Conservation (phyloP, 2,113 vertebrate species). For the Amia ocellicauda region DNA sequence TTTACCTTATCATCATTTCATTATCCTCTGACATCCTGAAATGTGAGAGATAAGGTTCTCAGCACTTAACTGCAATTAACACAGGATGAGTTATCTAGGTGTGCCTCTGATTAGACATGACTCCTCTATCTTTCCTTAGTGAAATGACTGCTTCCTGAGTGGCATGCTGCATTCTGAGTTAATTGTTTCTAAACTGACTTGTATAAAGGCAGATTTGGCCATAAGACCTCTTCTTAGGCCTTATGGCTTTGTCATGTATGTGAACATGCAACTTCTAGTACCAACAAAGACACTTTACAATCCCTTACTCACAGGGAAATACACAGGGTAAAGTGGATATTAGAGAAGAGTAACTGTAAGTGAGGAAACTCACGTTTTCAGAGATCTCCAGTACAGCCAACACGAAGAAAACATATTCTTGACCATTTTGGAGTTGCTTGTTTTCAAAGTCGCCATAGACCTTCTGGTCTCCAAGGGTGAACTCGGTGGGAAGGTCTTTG, state of each 20-base stretch:
- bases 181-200: slow-evolving; percentile 36
- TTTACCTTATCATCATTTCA: slow-evolving; percentile 36
- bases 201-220: slow-evolving; percentile 19
- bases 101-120: slow-evolving; percentile 47
- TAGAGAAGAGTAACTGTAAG: background rate
- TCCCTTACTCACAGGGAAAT: background rate
- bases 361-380: slow-evolving; percentile 80
- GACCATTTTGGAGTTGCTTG: slow-evolving; percentile 90
- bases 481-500: slow-evolving; percentile 89
- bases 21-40: slow-evolving; percentile 57
- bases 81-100: slow-evolving; percentile 46
- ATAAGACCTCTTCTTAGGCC: slow-evolving; percentile 12
- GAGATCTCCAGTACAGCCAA: slow-evolving; percentile 91
- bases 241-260: slow-evolving; percentile 18
- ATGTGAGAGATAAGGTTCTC: slow-evolving; percentile 61
- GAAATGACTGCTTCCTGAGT: background rate
- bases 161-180: slow-evolving; percentile 1
- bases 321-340: background rate
- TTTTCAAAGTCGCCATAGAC: slow-evolving; percentile 93
- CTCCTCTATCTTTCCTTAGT: slow-evolving; percentile 51
- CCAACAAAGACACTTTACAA: slow-evolving; percentile 14
- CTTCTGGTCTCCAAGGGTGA: slow-evolving; percentile 89
- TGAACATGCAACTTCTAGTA: slow-evolving; percentile 13
- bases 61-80: slow-evolving; percentile 61
- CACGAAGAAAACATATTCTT: slow-evolving; percentile 96